These are phyloP conservation scores for Pampus argenteus DNA, from an alignment of 2,797 vertebrate genomes.

Conservation along the genomic window DNA sequence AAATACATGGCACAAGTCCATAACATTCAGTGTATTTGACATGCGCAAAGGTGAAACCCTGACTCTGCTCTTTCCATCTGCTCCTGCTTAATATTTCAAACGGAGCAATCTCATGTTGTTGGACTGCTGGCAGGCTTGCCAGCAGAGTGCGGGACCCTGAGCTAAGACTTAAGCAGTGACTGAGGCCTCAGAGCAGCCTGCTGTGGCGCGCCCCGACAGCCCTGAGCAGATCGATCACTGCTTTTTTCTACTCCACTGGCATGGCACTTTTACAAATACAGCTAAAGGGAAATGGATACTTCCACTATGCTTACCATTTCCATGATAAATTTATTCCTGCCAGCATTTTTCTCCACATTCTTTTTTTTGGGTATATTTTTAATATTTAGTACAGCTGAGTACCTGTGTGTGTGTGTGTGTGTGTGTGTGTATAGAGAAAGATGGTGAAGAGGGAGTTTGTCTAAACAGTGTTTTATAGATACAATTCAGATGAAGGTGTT, in stretches of 20 bases:
- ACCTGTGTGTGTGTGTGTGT: conserved; percentile 23
- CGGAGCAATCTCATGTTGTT: conserved; percentile 42
- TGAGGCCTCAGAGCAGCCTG: conserved; percentile 60
- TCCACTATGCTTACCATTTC: conserved; percentile 59
- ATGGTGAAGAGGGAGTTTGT: conserved; percentile 30
- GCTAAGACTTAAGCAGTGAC: conserved; percentile 70
- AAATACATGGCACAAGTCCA: conserved; percentile 34
- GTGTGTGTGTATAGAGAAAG: conserved; percentile 15
- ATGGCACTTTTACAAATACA: conserved; percentile 76
- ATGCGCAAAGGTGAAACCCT: conserved; percentile 54
- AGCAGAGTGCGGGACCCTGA: conserved; percentile 64
- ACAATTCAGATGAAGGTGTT: conserved; percentile 14
- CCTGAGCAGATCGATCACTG: conserved; percentile 75
- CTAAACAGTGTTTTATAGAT: conserved; percentile 9
- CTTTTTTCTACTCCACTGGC: conserved; percentile 57
- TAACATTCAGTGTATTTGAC: conserved; percentile 54
- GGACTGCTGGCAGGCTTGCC: conserved; percentile 59
- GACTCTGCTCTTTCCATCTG: conserved; percentile 61
- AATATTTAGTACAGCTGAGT: conserved; percentile 40
- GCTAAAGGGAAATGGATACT: conserved; percentile 72
- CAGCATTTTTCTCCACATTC: conserved; percentile 58
- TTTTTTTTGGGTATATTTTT: conserved; percentile 56
- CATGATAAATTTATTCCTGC: conserved; percentile 70
- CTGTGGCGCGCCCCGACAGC: conserved; percentile 51
- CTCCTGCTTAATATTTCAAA: conserved; percentile 78